Percentiles rank a stretch among this genome's conserved stretches.
These are phyloP conservation scores for Nycticorax nycticorax DNA, from an alignment of 2,113 vertebrate species.

Conservation along the genomic window DNA sequence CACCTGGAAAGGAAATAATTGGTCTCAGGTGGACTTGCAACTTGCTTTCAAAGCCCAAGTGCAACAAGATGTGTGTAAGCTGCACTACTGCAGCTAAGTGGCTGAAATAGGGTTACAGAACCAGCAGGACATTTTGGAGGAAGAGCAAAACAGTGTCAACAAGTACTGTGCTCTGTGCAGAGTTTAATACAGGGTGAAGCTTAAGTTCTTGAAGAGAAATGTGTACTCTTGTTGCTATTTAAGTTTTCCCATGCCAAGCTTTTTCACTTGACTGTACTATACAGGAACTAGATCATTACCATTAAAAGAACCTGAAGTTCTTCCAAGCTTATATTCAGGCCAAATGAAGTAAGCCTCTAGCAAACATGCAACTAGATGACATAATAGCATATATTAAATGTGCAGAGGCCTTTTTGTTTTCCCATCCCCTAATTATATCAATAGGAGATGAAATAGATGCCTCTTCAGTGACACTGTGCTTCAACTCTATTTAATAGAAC, in stretches of 20 bases:
- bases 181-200: neutral
- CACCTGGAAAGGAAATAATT: neutral
- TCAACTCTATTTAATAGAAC: neutral
- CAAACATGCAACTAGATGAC: constrained; percentile 35
- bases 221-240: neutral
- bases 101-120: neutral
- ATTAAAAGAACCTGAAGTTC: constrained; percentile 61
- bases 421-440: constrained; percentile 9
- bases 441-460: neutral
- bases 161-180: neutral
- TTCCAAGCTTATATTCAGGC: constrained; percentile 58
- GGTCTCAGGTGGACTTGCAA: neutral
- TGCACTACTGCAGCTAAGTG: neutral
- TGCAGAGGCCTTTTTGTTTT: constrained; percentile 30
- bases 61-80: neutral
- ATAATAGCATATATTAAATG: constrained; percentile 31
- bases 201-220: neutral
- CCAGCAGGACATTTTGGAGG: neutral
- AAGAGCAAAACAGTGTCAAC: neutral
- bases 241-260: neutral
- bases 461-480: neutral
- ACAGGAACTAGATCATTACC: constrained; percentile 46
- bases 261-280: constrained; percentile 41
- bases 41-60: neutral
- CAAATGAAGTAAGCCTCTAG: constrained; percentile 50